Evolutionary conservation across 2,113 vertebrate species (phyloP).

Genomic region (Toxostoma redivivum): DNA sequence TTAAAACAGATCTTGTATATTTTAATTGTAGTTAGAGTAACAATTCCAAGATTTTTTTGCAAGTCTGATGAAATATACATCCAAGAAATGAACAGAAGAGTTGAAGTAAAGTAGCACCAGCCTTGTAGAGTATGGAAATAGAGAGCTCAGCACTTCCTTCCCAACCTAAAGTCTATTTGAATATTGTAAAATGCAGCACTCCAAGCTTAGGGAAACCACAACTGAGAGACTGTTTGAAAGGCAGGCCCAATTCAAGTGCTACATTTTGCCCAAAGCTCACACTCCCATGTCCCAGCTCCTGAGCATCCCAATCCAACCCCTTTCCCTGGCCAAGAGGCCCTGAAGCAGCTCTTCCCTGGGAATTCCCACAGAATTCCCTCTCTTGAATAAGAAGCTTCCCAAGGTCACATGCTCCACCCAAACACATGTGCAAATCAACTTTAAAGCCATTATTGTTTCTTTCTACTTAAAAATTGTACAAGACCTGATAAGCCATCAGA

Average conservation of each 20-base stretch:
- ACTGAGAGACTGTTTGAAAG: neutral
- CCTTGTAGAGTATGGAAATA: neutral
- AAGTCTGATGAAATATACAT: neutral
- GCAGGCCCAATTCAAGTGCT: neutral
- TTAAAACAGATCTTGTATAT: neutral
- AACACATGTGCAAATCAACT: neutral
- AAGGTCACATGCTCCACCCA: rapidly evolving
- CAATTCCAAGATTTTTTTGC: neutral
- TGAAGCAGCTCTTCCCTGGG: neutral
- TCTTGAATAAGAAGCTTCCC: neutral
- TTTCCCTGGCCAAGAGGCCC: neutral
- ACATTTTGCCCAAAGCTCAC: neutral
- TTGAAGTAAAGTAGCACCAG: slow-evolving; percentile 14
- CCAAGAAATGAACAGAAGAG: neutral
- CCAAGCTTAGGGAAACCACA: neutral
- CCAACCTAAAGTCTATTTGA: neutral
- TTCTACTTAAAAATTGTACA: neutral
- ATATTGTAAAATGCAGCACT: neutral
- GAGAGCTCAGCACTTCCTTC: neutral
- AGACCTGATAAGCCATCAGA: neutral
- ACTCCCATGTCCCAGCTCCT: neutral
- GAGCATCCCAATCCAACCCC: neutral
- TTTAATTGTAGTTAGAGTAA: neutral
- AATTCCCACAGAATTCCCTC: neutral
- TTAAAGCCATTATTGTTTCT: neutral